Base-by-base conservation (phyloP, 2,797 vertebrate genomes). In the Sebastolobus alascanus region DNA sequence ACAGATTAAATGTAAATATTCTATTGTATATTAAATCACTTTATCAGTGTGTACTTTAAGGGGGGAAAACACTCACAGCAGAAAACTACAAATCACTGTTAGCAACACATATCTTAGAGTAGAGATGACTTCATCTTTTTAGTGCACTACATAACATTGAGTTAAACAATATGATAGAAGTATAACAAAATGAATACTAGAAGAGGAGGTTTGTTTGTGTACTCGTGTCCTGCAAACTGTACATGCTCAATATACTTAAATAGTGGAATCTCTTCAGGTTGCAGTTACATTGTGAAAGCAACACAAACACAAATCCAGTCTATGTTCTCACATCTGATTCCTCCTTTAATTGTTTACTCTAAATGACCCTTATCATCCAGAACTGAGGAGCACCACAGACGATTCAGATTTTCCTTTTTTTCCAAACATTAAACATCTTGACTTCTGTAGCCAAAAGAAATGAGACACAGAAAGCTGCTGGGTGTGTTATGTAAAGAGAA, bases 141-240 rank as follows among this genome's bases (percentile, higher is more conserved):
- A 95, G 94, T 96, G 94, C 94, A 95, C 92, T 95, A 95, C 88
- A 93, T 93, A 90, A 93, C 87, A 94, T 85, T 69, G 89, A 90
- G 61, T 89, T 89, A 85, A 93, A 92, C 89, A 90, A 87, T 86
- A 93, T 75, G 78, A 92, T 90, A 90, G 77, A 92, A 83, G 86
- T 84, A 87, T 89, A 93, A 89, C 77, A 87, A 91, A 92, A 84
- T 72, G 5, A 89, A 88, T 92, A 93, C 61, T 73, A 91, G 66
- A 84, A 85, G 81, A 85, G 82, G 89, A 93, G 84, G 88, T 90
- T 89, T 85, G 78, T 86, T 84, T 83, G 89, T 90, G 85, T 91
- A 87, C 77, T 84, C 84, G 85, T 93, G 84, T 93, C 88, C 91
- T 83, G 90, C 80, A 92, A 87, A 91, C 91, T 93, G 86, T 90